Evolutionary conservation across 2,113 vertebrate species (phyloP), one percentile per base, ranked within the genome.

Genomic region (Rutilus rutilus): DNA sequence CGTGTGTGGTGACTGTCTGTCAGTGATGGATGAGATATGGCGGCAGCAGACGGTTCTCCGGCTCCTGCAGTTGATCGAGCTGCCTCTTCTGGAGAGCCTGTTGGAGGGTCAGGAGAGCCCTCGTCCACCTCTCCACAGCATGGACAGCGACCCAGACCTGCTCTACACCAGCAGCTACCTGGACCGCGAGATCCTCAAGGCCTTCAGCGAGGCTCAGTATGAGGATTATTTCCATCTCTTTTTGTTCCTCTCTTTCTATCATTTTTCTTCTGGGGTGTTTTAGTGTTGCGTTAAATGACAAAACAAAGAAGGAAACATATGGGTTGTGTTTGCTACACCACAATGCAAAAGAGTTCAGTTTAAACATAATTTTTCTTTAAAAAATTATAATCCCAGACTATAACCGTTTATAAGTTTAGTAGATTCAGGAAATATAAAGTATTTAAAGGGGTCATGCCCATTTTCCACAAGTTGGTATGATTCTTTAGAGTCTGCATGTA

Each of bases 171-270:
- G 96, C 52, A 97, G 95, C 92, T 99, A 96, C 87, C 90, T 99
- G 64, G 98, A 99, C 91, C 92, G 98, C 79, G 96, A 97, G 88
- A 97, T 99, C 89, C 96, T 99, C 85, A 99, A 98, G 92, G 98
- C 98, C 87, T 99, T 99, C 90, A 95, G 97, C 89, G 97, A 98
- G 90, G 96, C 98, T 12, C 97, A 98, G 98, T 99, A 92, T 90
- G 97, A 95, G 47, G 81, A 71, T 73, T 45, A 64, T 27, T 39
- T 78, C 62, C 15, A 62, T 62, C 30, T 81, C 65, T 73, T 15
- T 64, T 45, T 86, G 62, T 71, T 50, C 42, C 39, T 21, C 30
- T 85, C 64, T 36, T 12, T 27, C 52, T 42, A 42, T 50, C 21
- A 0, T n/a, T 74, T 47, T 47, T 3, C n/a, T 47, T 74, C 11